Base-by-base conservation (phyloP, 1,140 invertebrate genomes). In the Whitmania pigra region DNA sequence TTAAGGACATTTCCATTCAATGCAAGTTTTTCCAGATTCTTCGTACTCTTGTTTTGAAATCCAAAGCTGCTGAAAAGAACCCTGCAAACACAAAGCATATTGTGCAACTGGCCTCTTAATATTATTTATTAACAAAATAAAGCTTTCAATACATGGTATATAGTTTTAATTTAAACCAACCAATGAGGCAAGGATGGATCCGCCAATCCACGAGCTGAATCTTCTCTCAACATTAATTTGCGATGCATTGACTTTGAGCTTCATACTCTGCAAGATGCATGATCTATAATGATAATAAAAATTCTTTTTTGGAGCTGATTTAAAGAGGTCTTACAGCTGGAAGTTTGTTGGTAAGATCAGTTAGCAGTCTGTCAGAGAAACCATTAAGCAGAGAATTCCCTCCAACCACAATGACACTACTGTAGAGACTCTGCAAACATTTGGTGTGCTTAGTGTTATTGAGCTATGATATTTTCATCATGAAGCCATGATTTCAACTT, bases 1-100 rank as follows among this genome's bases (percentile, higher is more conserved):
- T n/a, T 70, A 94, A 53, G 92, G 91, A 80, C 92, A 94, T 82
- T 94, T 94, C 76, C 92, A 85, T 77, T 96, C 94, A 40, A 97
- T 88, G 80, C 94, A 92, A 29, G 87, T 85, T 78, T 93, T 94
- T 4, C 94, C 94, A 0, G 88, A 88, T 79, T 97, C 94, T 77
- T 96, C 93, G 82, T 96, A 97, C 80, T 97, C 94, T 80, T 94
- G 92, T 76, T 92, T 93, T 0, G 91, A 94, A 73, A 97, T 90
- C 94, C 94, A 97, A 90, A 96, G 94, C 83, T 96, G 93, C 80
- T 97, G 94, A 84, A 97, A 97, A 13, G 93, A 93, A 49, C 93
- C 93, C 83, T 85, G 76, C n/a, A 31, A 53, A 70, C 22, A 31
- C 18, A 18, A 63, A 63, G 11, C 22, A 63, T 13, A 18, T 25